Conservation (phyloP, 2,797 vertebrate genomes). For the Gorsachius magnificus region DNA sequence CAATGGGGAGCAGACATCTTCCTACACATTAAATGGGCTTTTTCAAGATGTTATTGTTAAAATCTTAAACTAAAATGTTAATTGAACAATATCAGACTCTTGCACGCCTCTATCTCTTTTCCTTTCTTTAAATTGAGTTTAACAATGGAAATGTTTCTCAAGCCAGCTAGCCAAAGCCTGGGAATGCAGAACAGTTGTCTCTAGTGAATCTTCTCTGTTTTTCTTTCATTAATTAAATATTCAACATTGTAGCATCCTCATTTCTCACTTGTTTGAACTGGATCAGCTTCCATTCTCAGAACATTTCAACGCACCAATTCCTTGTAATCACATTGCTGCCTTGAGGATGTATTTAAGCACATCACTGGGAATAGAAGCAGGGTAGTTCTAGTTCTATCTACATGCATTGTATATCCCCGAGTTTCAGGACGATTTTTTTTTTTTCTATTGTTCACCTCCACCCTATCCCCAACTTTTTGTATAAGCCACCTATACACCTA, state of each 20-base stretch:
- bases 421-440: neutral
- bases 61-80: constrained; percentile 4
- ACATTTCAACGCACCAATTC: constrained; percentile 19
- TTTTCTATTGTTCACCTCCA: neutral
- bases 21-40: neutral
- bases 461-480: neutral
- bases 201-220: constrained; percentile 47
- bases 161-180: constrained; percentile 2
- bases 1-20: neutral
- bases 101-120: neutral
- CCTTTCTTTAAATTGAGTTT: constrained; percentile 14
- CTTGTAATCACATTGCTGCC: constrained; percentile 40
- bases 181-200: constrained; percentile 28
- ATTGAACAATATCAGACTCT: constrained; percentile 8
- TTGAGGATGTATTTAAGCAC: constrained; percentile 4
- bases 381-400: neutral
- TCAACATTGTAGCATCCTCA: constrained; percentile 43
- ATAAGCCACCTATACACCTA: neutral
- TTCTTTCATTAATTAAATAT: constrained; percentile 61
- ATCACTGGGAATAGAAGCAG: neutral
- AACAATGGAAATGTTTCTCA: constrained; percentile 19
- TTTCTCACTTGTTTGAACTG: constrained; percentile 67
- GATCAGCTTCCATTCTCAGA: constrained; percentile 56
- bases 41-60: neutral
- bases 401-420: neutral